These are phyloP conservation scores for Motacilla tschutschensis DNA, from an alignment of 2,113 vertebrate species.

Conservation along the genomic window DNA sequence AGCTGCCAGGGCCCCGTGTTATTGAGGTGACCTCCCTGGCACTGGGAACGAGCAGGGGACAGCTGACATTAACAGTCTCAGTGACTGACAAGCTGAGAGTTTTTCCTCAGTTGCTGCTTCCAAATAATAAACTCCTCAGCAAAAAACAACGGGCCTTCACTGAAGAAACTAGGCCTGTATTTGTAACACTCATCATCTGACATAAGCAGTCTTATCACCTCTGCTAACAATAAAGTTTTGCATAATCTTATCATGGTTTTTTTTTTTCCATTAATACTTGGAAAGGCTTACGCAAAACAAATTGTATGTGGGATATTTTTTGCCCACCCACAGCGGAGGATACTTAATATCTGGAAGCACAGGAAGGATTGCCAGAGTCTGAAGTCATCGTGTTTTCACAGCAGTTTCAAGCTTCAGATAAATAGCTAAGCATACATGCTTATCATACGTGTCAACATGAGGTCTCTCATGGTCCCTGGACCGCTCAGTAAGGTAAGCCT, in stretches of 20 bases:
- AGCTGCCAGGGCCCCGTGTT: neutral
- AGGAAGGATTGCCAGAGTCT: conserved; percentile 7
- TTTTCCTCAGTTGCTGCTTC: neutral
- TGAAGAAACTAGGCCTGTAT: neutral
- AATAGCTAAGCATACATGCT: neutral
- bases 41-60: neutral
- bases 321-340: neutral
- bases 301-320: neutral
- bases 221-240: neutral
- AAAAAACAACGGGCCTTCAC: neutral
- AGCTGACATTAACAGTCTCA: neutral
- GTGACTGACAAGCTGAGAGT: neutral
- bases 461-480: neutral
- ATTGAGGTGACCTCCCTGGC: conserved; percentile 10
- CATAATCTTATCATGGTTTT: neutral
- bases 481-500: neutral
- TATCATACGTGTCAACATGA: neutral
- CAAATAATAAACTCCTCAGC: neutral
- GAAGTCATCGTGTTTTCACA: conserved; percentile 26
- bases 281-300: neutral
- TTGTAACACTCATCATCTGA: neutral
- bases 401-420: conserved; percentile 50
- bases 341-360: neutral
- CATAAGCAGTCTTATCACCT: neutral
- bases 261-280: neutral